Percentiles rank a stretch among this genome's conserved stretches.
These are phyloP conservation scores for Petrosia ficiformis DNA, from an alignment of 37 sponge, comb jelly and placozoan genomes.

Conservation along the genomic window DNA sequence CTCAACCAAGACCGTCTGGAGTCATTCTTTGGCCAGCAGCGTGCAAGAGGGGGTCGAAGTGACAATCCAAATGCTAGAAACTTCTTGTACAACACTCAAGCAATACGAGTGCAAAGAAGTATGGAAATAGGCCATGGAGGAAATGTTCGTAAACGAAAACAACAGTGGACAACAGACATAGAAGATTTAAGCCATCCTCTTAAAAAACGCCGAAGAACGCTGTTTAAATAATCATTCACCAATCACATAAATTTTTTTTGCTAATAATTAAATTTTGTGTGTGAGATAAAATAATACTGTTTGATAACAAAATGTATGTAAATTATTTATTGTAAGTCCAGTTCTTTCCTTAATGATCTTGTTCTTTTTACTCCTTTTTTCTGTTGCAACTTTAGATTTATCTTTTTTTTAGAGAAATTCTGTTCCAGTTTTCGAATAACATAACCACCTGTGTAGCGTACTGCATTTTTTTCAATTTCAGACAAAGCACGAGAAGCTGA, in stretches of 20 bases:
- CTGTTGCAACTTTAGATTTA: not conserved
- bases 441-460: not conserved
- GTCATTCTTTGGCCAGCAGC: constrained; percentile 24
- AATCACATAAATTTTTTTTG: not conserved
- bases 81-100: constrained; percentile 1
- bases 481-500: not conserved
- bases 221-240: not conserved
- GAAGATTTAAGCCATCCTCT: constrained; percentile 7
- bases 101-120: not conserved
- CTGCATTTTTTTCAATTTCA: not conserved
- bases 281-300: not conserved
- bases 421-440: not conserved
- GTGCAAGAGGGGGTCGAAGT: constrained; percentile 16
- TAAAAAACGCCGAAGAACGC: not conserved
- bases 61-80: constrained; percentile 30
- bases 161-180: constrained; percentile 3
- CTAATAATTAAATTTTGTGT: too few species aligned
- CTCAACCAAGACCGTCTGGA: constrained; percentile 27
- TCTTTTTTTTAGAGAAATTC: not conserved
- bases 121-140: not conserved
- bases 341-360: not conserved
- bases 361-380: not conserved
- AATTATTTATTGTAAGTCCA: not conserved
- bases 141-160: not conserved
- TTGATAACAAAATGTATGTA: too few species aligned